These are phyloP conservation scores for Xestia rhomboidea DNA, from an alignment of 2,888 invertebrate genomes.

Conservation along the genomic window DNA sequence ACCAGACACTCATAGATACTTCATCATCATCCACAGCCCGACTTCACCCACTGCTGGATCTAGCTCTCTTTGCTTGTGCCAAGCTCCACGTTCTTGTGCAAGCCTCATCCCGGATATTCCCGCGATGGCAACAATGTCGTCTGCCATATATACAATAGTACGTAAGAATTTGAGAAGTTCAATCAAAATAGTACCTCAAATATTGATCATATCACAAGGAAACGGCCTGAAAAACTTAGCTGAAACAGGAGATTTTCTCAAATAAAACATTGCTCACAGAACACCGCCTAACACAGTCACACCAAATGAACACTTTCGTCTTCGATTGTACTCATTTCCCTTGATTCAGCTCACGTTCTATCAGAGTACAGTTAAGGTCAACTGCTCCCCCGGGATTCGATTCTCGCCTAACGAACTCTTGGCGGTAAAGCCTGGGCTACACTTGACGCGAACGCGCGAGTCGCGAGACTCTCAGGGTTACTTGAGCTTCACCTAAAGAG, in stretches of 20 bases:
- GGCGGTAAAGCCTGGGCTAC: conserved; percentile 53
- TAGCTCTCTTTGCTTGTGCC: too few species aligned
- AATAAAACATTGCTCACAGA: conserved; percentile 7
- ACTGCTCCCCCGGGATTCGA: conserved; percentile 74
- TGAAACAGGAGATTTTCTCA: not conserved
- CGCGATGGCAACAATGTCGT: too few species aligned
- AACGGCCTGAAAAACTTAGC: not conserved
- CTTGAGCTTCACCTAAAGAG: conserved; percentile 34
- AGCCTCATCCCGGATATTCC: too few species aligned
- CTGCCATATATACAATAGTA: not conserved
- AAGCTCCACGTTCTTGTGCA: too few species aligned
- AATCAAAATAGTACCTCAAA: not conserved
- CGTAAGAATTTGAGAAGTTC: not conserved
- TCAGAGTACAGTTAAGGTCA: conserved; percentile 66
- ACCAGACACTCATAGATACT: too few species aligned
- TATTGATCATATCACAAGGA: not conserved
- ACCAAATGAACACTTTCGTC: conserved; percentile 55
- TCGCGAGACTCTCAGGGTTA: conserved; percentile 17
- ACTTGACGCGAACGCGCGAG: conserved; percentile 39
- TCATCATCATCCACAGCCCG: too few species aligned
- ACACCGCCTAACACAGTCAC: conserved; percentile 39
- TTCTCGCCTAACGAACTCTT: conserved; percentile 78
- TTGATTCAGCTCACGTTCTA: conserved; percentile 65
- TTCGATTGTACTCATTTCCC: conserved; percentile 55
- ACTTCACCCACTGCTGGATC: too few species aligned